Evolutionary conservation across 2,797 vertebrate species (phyloP), one percentile per base, ranked within the genome.

Genomic region (Epinephelus coioides): DNA sequence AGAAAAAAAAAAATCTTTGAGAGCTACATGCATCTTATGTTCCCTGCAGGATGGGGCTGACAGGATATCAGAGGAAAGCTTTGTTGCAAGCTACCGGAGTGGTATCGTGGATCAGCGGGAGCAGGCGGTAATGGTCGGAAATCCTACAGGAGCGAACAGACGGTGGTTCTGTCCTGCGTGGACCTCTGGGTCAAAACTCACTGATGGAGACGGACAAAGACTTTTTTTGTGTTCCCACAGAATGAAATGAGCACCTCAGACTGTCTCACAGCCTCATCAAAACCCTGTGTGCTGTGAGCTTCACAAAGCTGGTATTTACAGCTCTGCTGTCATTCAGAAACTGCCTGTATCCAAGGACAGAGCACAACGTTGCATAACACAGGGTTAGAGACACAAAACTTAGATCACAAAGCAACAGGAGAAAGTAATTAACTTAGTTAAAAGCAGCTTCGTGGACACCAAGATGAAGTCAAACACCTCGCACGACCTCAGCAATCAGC

Each of bases 61-160:
- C 73, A 67, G 76, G 67, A 25, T 79, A 77, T 71, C 55, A 78
- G 65, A 70, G 56, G 69, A 76, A 76, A 69, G 73, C 27, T 40
- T n/a, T 69, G 55, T 79, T 71, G 38, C 60, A 62, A 23, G 73
- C 30, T 15, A 59, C 61, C 73, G 40, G 21, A 70, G 70, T 67
- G 69, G 63, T 75, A 53, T 17, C 0, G 34, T 34, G 63, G 76
- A 73, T 64, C 43, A 25, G 70, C 13, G 4, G 67, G 65, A 84
- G 62, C 21, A 57, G 21, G 10, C 30, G 1, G 63, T 61, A 76
- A 84, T 68, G 40, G 72, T 66, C 18, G 2, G 43, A 82, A 73
- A 68, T 78, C 68, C 43, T n/a, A 46, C 61, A 66, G 53, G 11
- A 69, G 67, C 50, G 1, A 19, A 11, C 43, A 19, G 50, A 6